Conservation (phyloP, 2,888 invertebrate genomes). For the Chorisops tibialis region DNA sequence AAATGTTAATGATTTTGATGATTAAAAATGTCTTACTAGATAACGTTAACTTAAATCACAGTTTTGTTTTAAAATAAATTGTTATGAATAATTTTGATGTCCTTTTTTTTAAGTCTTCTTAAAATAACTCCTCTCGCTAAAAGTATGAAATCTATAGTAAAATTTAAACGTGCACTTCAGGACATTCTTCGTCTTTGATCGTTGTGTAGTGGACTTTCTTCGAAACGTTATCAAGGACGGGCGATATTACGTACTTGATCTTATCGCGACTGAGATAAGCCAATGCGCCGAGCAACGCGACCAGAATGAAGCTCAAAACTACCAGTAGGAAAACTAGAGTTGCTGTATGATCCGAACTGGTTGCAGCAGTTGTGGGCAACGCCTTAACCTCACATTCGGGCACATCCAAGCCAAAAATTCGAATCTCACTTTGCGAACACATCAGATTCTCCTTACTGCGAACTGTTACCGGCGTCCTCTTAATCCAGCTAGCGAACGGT, state of each 20-base stretch:
- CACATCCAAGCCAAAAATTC: slow-evolving; percentile 44
- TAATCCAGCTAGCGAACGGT: slow-evolving; percentile 63
- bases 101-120: too few relatives aligned
- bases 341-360: slow-evolving; percentile 45
- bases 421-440: slow-evolving; percentile 51
- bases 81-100: background rate
- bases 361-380: slow-evolving; percentile 39
- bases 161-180: slow-evolving; percentile 51
- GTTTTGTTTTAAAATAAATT: slow-evolving; percentile 15
- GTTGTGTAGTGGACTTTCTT: slow-evolving; percentile 72
- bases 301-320: slow-evolving; percentile 56
- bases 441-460: slow-evolving; percentile 57
- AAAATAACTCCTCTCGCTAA: background rate
- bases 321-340: slow-evolving; percentile 54
- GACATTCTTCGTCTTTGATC: slow-evolving; percentile 60
- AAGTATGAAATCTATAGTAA: background rate
- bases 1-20: slow-evolving; percentile 18
- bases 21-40: slow-evolving; percentile 12
- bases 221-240: slow-evolving; percentile 62
- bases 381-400: slow-evolving; percentile 42
- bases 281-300: slow-evolving; percentile 57
- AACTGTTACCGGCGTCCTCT: slow-evolving; percentile 59
- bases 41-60: slow-evolving; percentile 28
- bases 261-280: slow-evolving; percentile 61
- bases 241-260: slow-evolving; percentile 58